Conservation (phyloP, 2,888 invertebrate genomes). For the Neoascia interrupta region DNA sequence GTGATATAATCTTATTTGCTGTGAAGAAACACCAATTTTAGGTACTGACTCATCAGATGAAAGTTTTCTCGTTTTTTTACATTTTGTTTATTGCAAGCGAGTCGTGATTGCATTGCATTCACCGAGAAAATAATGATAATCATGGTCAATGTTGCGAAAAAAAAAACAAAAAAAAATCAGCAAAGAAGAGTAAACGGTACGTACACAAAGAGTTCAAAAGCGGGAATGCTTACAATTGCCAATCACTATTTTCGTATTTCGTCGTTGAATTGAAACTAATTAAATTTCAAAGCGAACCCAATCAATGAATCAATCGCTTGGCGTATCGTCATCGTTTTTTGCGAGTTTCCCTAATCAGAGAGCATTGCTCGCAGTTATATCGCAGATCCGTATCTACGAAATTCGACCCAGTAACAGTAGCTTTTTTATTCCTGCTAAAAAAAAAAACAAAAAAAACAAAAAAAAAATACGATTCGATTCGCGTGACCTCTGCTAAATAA, state of each 20-base stretch:
- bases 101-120: conserved; percentile 24
- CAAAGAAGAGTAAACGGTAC: neutral
- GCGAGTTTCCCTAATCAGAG: conserved; percentile 9
- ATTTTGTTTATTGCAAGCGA: conserved; percentile 9
- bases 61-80: conserved; percentile 10
- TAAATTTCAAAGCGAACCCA: conserved; percentile 10
- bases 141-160: conserved; percentile 33
- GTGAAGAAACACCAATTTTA: conserved; percentile 26
- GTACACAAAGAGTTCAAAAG: neutral
- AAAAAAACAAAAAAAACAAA: too few relatives aligned
- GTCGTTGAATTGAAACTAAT: conserved; percentile 36
- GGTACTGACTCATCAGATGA: conserved; percentile 36
- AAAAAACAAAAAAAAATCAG: neutral
- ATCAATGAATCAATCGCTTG: conserved; percentile 38
- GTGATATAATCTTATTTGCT: conserved; percentile 47
- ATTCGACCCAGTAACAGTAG: too few relatives aligned
- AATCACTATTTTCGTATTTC: conserved; percentile 29
- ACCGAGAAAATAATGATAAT: conserved; percentile 3
- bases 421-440: too few relatives aligned
- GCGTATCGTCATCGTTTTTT: conserved; percentile 6
- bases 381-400: too few relatives aligned
- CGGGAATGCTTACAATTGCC: conserved; percentile 1
- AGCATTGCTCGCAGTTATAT: neutral
- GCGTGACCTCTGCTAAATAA: conserved; percentile 33
- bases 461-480: too few relatives aligned